Percentiles rank a stretch among this genome's conserved stretches.
phyloP scores from a whole-genome alignment of 2,113 vertebrate genomes.

The Corynorhinus townsendii region DNA sequence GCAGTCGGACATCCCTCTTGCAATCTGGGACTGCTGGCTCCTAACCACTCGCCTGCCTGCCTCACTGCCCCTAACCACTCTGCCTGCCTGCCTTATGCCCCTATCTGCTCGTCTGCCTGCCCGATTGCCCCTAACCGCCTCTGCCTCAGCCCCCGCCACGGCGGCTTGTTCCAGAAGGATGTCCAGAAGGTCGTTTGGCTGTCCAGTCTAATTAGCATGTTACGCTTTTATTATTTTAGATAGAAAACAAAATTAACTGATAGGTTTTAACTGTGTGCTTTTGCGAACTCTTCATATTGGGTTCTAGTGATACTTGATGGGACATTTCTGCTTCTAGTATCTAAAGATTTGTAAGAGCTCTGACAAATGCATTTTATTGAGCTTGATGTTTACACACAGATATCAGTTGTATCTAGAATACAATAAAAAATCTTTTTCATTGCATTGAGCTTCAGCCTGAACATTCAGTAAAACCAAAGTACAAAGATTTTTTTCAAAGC shows the following conservation, averaged over 20 bases:
- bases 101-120: no score
- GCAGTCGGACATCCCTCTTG: no score
- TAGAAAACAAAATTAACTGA: constrained; percentile 13
- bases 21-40: no score
- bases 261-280: background rate
- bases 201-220: no score
- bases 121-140: no score
- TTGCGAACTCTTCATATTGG: background rate
- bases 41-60: no score
- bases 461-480: constrained; percentile 7
- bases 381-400: constrained; percentile 4
- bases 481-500: constrained; percentile 5
- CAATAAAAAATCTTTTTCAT: background rate
- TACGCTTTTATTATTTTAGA: no score
- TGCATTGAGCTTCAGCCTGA: background rate
- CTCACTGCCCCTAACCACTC: no score
- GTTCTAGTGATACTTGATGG: background rate
- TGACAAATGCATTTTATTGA: background rate
- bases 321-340: background rate
- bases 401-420: background rate
- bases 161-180: no score
- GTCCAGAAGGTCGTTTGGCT: no score
- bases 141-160: no score
- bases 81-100: no score
- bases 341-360: constrained; percentile 18